Base-by-base conservation (phyloP, 2,113 vertebrate species). In the Motacilla tschutschensis region DNA sequence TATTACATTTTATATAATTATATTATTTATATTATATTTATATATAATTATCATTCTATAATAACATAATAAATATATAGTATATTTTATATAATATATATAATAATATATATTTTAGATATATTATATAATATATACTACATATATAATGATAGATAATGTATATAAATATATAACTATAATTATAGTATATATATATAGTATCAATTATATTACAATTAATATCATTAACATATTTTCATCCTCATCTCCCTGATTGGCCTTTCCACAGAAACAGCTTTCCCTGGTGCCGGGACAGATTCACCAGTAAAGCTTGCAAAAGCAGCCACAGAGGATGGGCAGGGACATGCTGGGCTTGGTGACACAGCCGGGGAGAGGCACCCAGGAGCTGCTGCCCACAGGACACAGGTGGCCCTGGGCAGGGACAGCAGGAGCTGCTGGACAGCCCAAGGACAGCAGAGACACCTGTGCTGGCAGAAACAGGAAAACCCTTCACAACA, bases 221-320 rank as follows among this genome's bases (percentile, higher is more conserved):
- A 87, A 63, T 9, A 43, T 6, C 73, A 79, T 94, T 67, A 92
- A 55, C 47, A 59, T 53, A 14, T 90, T 93, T 92, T 57, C 82
- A 72, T 85, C 33, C 73, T 77, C 46, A 43, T 82, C 79, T 85
- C 81, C 82, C 81, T 55, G 71, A 86, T 91, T 29, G 82, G 77
- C 77, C 81, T 82, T 91, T 79, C 41, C 63, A 62, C 1, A 0
- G 70, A 2, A 38, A 31, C 65, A 67, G 2, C 63, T 67, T 75
- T 35, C 48, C 60, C 43, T 28, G n/a, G 43, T 80, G 80, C 89
- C 81, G 64, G 58, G 77, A 76, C 19, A 54, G 75, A 65, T 67
- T 75, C 44, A 10, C 16, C 51, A 50, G 75, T 15, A 19, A 82
- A 38, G 40, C 57, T 76, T 75, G 0, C 29, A 63, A 36, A 66